Percentiles rank a stretch among this genome's conserved stretches.
These are phyloP conservation scores for Dynastes grantii DNA, from an alignment of 2,888 invertebrate genomes.

Conservation along the genomic window DNA sequence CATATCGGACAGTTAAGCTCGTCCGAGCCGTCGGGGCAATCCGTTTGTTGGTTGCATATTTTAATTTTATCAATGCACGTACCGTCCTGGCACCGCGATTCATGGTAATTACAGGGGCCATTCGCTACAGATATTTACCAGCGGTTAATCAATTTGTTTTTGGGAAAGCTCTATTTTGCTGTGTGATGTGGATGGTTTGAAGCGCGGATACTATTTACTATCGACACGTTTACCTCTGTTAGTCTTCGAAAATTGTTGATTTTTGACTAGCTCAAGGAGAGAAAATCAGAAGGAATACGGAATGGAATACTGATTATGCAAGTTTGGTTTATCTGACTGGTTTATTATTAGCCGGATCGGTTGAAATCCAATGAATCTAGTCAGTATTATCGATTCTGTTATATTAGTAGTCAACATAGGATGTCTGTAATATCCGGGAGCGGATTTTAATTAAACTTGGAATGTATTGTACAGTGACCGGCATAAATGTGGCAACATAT, in stretches of 20 bases:
- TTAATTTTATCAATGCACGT: constrained; percentile 71
- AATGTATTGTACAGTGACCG: no score
- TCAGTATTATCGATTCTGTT: no score
- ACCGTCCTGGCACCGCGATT: constrained; percentile 75
- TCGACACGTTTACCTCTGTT: background rate
- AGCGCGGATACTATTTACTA: background rate
- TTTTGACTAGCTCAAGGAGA: no score
- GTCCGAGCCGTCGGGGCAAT: constrained; percentile 87
- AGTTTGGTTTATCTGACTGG: no score
- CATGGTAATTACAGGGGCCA: constrained; percentile 68
- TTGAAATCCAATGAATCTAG: no score
- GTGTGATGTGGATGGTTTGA: constrained; percentile 41
- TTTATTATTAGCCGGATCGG: no score
- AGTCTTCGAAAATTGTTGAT: constrained; percentile 27
- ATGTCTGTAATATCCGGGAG: no score
- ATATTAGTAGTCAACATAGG: no score
- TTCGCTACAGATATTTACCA: constrained; percentile 53
- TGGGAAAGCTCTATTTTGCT: background rate
- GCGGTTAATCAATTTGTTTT: constrained; percentile 9
- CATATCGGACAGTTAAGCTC: constrained; percentile 81
- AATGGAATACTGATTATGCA: no score
- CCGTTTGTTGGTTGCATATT: constrained; percentile 75
- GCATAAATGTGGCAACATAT: no score
- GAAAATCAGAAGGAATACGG: background rate
- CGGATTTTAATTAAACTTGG: no score